Base-by-base conservation (phyloP, 1,140 invertebrate species). In the Mactra quadrangularis region DNA sequence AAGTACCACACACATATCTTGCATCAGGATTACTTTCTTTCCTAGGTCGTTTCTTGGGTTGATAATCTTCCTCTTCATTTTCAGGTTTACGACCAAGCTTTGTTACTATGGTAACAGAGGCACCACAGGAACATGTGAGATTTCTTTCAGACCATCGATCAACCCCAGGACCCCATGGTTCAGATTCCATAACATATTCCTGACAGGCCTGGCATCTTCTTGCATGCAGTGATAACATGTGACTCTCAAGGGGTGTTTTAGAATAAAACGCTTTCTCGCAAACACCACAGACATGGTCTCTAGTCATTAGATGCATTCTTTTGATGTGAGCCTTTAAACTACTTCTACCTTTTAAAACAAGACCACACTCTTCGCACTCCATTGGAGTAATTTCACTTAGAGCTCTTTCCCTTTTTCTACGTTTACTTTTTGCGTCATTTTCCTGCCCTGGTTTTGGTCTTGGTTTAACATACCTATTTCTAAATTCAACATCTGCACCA, bases 181-280 rank as follows among this genome's bases (percentile, higher is more conserved):
- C 57, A 38, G 55, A 45, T 35, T 76, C 74, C 35, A 76, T 60
- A 6, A 76, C 74, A 76, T 60, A 76, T 4, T 33, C 38, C 11
- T 64, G 29, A 22, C 74, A 76, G 33, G 29, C 27, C 22, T 60
- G 17, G 31, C 74, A 76, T 62, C 29, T 62, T 29, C 74, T 62
- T 13, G 59, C 59, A 25, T 76, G 74, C 15, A 76, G 9, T 15
- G 55, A 62, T 6, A 76, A 50, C 33, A 62, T 33, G 35, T 76
- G 74, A 41, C 33, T 27, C 33, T 64, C 35, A 0, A 76, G n/a
- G 22, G 62, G 74, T 19, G 74, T 62, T 17, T 41, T 60, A 45
- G 74, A 27, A 41, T 25, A 62, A 29, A 76, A 76, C n/a, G 38
- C 45, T 25, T 62, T 76, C 15, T 2, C 9, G 59, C 74, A 76